These are phyloP conservation scores for Rhombomys opimus DNA, from an alignment of 2,113 vertebrate genomes.

Conservation along the genomic window DNA sequence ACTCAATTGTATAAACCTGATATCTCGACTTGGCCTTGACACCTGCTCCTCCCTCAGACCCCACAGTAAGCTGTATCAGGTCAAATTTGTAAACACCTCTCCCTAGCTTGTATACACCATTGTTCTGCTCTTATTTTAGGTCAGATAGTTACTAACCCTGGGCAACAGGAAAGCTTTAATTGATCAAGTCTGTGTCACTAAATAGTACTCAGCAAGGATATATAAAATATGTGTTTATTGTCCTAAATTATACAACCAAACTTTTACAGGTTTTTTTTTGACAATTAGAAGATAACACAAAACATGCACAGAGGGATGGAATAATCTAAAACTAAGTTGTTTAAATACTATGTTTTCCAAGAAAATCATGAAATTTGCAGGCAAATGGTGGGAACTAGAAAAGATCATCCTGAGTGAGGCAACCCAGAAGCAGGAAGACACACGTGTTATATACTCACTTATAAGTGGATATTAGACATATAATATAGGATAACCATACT, in stretches of 20 bases:
- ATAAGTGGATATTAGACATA: too few species aligned
- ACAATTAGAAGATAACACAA: not conserved
- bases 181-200: not conserved
- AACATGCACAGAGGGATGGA: not conserved
- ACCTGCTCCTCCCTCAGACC: not conserved
- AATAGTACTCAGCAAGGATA: not conserved
- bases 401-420: too few species aligned
- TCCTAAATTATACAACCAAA: constrained; percentile 24
- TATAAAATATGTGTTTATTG: not conserved
- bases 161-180: not conserved
- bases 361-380: too few species aligned
- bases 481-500: too few species aligned
- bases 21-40: not conserved
- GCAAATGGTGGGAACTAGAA: too few species aligned
- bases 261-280: not conserved
- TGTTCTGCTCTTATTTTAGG: constrained; percentile 1
- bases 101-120: not conserved
- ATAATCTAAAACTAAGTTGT: not conserved
- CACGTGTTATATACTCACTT: too few species aligned
- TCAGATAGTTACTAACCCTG: not conserved
- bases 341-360: not conserved
- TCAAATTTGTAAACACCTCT: not conserved
- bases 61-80: not conserved
- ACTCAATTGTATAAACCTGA: not conserved
- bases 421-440: too few species aligned